Base-by-base conservation (phyloP, 1,140 invertebrate species). In the Halesus radiatus region DNA sequence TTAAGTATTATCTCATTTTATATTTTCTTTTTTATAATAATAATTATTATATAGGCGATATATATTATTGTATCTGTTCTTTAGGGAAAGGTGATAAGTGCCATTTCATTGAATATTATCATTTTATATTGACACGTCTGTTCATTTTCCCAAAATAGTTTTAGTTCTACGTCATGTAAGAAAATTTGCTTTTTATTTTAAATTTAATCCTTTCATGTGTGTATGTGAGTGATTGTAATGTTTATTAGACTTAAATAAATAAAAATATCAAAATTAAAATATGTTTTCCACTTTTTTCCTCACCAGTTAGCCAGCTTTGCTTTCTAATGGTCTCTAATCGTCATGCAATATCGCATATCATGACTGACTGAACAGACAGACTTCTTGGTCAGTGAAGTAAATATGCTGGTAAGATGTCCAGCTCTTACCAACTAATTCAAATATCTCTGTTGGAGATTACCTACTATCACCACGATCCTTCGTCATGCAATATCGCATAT, bases 181-280 rank as follows among this genome's bases (percentile, higher is more conserved):
- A 74, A 29, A 56, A 29, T 74, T 74, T 74, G 70, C 70, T 74
- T 74, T 79, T 80, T 72, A 78, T 80, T 79, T 83, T 81, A 73
- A 80, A 80, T 79, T 77, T 76, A 78, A 62, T 83, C 73, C 80
- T 83, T 79, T 83, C 82, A 83, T 83, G 82, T 83, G 82, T 83
- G 82, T 80, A 83, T 83, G 82, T 83, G 82, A 81, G 82, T 83
- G 79, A 83, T 83, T 83, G 82, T 83, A 83, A 79, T 81, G 62
- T 80, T 80, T 79, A 81, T 75, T 80, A 75, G 78, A 76, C 79
- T 78, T 83, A 83, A 80, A 83, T 79, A 81, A 83, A 81, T 79
- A 73, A 79, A 73, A 75, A 82, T 78, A 20, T 72, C 37, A 50
- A 79, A 50, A 53, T 75, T 54, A 56, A 23, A 74, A 56, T 3